These are phyloP conservation scores for Tetramorium alpestre DNA, from an alignment of 1,140 invertebrate species.

Conservation along the genomic window DNA sequence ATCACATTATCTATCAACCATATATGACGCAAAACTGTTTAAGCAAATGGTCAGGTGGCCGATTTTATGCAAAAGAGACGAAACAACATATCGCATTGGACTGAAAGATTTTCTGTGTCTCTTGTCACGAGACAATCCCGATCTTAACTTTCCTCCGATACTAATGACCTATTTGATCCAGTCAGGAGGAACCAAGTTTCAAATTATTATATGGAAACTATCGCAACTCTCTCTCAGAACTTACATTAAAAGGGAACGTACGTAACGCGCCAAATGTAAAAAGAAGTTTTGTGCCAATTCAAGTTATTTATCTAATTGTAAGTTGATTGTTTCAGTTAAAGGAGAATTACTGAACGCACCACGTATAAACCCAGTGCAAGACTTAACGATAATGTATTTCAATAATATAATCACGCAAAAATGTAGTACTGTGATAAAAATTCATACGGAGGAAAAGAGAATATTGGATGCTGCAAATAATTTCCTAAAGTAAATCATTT, in stretches of 20 bases:
- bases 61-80: slow-evolving; percentile 82
- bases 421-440: slow-evolving; percentile 25
- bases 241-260: slow-evolving; percentile 69
- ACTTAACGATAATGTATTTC: slow-evolving; percentile 43
- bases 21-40: slow-evolving; percentile 83
- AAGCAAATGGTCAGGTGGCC: slow-evolving; percentile 85
- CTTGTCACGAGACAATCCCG: slow-evolving; percentile 76
- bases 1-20: slow-evolving; percentile 83
- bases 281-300: not conserved
- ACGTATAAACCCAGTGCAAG: not conserved
- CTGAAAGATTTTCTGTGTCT: slow-evolving; percentile 72
- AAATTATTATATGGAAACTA: slow-evolving; percentile 78
- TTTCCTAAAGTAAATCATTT: slow-evolving; percentile 49
- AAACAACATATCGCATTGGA: slow-evolving; percentile 81
- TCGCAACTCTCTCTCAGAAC: slow-evolving; percentile 72
- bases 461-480: slow-evolving; percentile 46
- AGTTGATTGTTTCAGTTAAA: slow-evolving; percentile 32
- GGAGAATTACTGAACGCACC: slow-evolving; percentile 30
- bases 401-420: slow-evolving; percentile 41
- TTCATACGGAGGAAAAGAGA: slow-evolving; percentile 2
- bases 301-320: not conserved
- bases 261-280: not conserved
- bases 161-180: slow-evolving; percentile 74
- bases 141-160: slow-evolving; percentile 76
- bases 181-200: slow-evolving; percentile 76